Conservation (phyloP, 2,888 invertebrate species). For the Coleophora flavipennella region DNA sequence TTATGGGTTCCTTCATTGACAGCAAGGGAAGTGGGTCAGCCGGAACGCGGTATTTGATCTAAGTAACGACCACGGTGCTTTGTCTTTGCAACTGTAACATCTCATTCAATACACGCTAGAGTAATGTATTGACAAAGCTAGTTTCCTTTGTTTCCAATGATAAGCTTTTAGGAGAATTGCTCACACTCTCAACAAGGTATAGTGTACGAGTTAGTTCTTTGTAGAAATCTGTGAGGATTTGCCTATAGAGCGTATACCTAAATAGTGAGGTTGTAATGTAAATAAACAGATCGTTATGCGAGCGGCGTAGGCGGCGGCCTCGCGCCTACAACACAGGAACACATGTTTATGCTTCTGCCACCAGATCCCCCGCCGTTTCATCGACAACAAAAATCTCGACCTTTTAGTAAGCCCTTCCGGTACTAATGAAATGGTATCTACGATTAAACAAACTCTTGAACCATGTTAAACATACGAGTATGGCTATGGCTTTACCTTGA, state of each 20-base stretch:
- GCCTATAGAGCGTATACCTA: conserved; percentile 37
- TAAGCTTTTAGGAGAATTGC: too few species aligned
- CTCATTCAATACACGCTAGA: background rate
- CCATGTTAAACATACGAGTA: conserved; percentile 1
- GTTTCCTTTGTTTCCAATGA: background rate
- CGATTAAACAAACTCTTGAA: conserved; percentile 1
- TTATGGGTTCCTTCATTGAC: conserved; percentile 47
- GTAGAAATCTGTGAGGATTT: conserved; percentile 18
- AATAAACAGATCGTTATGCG: conserved; percentile 36
- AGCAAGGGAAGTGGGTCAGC: conserved; percentile 45
- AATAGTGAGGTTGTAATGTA: conserved; percentile 35
- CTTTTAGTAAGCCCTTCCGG: conserved; percentile 9
- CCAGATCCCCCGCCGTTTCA: conserved; percentile 35
- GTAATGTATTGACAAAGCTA: background rate
- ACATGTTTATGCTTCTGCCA: conserved; percentile 54
- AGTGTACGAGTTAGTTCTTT: too few species aligned
- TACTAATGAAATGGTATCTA: background rate
- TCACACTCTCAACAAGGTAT: too few species aligned
- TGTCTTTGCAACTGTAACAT: background rate
- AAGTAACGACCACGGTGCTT: background rate
- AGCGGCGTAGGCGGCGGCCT: conserved; percentile 47
- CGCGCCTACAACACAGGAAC: conserved; percentile 51
- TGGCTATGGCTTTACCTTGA: background rate
- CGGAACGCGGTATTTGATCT: conserved; percentile 31
- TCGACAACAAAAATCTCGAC: conserved; percentile 24